These are phyloP conservation scores for Cacajao melanocephalus DNA, from an alignment of 2,797 vertebrate genomes.

Conservation along the genomic window DNA sequence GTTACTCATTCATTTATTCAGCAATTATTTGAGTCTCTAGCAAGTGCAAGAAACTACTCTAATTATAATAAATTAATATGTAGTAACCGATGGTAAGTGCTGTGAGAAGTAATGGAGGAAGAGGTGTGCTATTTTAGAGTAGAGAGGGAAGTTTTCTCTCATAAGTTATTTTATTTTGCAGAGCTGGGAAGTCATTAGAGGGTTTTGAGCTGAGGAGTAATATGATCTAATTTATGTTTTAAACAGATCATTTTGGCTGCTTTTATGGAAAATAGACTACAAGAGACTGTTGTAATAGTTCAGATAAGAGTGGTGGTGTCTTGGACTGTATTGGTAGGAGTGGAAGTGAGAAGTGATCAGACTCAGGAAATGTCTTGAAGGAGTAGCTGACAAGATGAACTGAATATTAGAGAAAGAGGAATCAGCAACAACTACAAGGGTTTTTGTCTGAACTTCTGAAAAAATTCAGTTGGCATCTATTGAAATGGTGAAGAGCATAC, in stretches of 20 bases:
- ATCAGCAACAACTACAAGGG: not conserved
- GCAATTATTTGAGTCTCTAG: not conserved
- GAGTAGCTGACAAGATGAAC: not conserved
- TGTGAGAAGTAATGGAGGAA: not conserved
- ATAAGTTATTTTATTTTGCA: not conserved
- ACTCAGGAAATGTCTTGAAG: not conserved
- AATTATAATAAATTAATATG: not conserved
- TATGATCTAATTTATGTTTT: not conserved
- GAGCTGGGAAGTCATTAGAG: not conserved
- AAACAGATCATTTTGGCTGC: not conserved
- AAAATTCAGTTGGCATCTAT: not conserved
- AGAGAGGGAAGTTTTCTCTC: not conserved
- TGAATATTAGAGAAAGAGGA: not conserved
- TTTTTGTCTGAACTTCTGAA: not conserved
- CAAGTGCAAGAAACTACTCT: not conserved
- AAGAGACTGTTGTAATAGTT: not conserved
- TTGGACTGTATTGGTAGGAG: not conserved
- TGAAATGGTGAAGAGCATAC: not conserved
- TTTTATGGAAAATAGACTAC: not conserved
- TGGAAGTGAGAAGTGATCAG: not conserved
- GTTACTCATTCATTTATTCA: not conserved
- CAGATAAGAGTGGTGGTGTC: not conserved
- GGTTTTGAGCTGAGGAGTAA: not conserved
- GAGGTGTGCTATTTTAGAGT: not conserved
- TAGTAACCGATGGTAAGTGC: conserved; percentile 22